Evolutionary conservation across 2,797 vertebrate genomes (phyloP).

Genomic region (Holocentrus rufus): DNA sequence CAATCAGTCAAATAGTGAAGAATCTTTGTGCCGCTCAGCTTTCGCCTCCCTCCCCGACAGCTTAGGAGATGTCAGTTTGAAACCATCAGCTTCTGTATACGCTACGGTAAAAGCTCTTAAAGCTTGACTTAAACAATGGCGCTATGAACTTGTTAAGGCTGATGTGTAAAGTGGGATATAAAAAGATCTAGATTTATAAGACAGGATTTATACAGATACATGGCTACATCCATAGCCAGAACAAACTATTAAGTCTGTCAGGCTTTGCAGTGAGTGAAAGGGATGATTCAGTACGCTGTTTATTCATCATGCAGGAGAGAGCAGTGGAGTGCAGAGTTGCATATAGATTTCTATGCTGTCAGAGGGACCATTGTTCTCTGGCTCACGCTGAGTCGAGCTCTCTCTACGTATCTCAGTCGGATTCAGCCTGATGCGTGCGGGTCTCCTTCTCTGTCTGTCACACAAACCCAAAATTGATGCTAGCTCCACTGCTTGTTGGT

Average conservation of each 20-base stretch:
- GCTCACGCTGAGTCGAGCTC: slow-evolving; percentile 49
- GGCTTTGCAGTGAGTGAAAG: slow-evolving; percentile 74
- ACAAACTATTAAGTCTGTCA: slow-evolving; percentile 66
- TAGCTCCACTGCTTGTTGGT: slow-evolving; percentile 43
- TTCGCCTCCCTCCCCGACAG: background rate
- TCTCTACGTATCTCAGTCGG: slow-evolving; percentile 46
- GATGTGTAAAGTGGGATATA: slow-evolving; percentile 21
- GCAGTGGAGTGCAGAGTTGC: slow-evolving; percentile 70
- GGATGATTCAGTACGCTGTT: slow-evolving; percentile 75
- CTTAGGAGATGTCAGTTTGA: background rate
- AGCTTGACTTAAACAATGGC: slow-evolving; percentile 11
- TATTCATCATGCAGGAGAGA: slow-evolving; percentile 74
- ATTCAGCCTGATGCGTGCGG: slow-evolving; percentile 47
- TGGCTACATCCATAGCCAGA: slow-evolving; percentile 57
- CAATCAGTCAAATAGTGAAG: slow-evolving; percentile 14
- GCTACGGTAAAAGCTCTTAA: slow-evolving; percentile 6
- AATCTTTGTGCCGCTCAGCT: slow-evolving; percentile 14
- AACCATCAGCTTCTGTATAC: background rate
- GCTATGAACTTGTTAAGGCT: slow-evolving; percentile 11
- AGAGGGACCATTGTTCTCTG: slow-evolving; percentile 74
- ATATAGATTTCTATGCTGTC: slow-evolving; percentile 77
- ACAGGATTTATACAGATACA: slow-evolving; percentile 57
- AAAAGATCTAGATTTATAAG: slow-evolving; percentile 38
- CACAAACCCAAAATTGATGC: slow-evolving; percentile 66
- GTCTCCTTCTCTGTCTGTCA: slow-evolving; percentile 56